phyloP scores from a whole-genome alignment of 2,797 vertebrate species.

The Rachycentron canadum region DNA sequence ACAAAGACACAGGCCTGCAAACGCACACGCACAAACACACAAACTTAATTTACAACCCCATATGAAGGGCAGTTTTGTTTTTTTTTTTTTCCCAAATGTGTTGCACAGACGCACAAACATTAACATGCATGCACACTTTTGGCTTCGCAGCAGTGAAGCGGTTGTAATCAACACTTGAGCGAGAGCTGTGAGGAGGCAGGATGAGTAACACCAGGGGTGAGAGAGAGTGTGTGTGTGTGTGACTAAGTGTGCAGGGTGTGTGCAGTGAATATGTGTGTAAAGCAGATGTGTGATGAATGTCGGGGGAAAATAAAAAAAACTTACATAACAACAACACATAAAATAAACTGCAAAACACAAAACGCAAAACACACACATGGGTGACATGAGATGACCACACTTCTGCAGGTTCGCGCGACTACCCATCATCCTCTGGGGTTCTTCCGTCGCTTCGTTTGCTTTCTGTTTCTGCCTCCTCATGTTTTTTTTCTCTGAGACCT shows the following conservation, averaged over 20 bases:
- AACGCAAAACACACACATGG: not conserved
- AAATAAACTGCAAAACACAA: slow-evolving; percentile 1
- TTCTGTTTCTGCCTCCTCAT: not conserved
- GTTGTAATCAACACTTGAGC: slow-evolving; percentile 77
- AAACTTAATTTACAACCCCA: not conserved
- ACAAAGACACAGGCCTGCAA: not conserved
- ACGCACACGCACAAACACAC: not conserved
- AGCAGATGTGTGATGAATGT: slow-evolving; percentile 47
- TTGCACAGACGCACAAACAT: slow-evolving; percentile 1
- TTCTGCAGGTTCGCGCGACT: not conserved
- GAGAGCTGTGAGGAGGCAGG: slow-evolving; percentile 66
- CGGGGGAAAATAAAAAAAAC: slow-evolving; percentile 5
- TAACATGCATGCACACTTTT: slow-evolving; percentile 17
- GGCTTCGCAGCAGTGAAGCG: slow-evolving; percentile 56
- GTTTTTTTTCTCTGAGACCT: not conserved
- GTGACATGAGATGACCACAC: not conserved
- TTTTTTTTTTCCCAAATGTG: not conserved
- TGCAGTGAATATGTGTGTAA: slow-evolving; percentile 3
- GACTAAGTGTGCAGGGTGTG: slow-evolving; percentile 14
- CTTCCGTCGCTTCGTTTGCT: not conserved
- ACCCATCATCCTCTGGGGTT: slow-evolving; percentile 24
- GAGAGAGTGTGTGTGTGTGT: slow-evolving; percentile 16
- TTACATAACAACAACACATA: not conserved
- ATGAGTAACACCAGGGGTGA: slow-evolving; percentile 71
- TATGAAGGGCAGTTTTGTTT: not conserved